These are phyloP conservation scores for Erithacus rubecula DNA, from an alignment of 2,797 vertebrate genomes.

Conservation along the genomic window DNA sequence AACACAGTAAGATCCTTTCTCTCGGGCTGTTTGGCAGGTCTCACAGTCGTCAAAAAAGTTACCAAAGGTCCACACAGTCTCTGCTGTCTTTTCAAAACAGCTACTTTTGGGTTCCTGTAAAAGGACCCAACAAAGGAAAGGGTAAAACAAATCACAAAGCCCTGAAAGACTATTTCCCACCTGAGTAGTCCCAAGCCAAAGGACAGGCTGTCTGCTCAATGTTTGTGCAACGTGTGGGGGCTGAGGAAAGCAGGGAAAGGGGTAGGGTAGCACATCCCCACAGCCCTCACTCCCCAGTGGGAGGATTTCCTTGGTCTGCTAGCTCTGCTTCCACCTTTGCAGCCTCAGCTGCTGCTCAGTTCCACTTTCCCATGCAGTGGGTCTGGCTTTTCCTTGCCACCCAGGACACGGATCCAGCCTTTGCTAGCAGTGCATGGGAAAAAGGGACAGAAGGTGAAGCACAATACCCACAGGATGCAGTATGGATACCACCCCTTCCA, in stretches of 20 bases:
- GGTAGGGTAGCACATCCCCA: background rate
- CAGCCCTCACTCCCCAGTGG: background rate
- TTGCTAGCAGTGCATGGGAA: background rate
- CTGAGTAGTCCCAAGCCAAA: background rate
- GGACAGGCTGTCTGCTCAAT: background rate
- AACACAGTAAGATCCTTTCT: slow-evolving; percentile 78
- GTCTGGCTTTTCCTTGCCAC: background rate
- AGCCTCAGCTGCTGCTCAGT: background rate
- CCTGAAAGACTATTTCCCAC: background rate
- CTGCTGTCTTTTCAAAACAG: slow-evolving; percentile 49
- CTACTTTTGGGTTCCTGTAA: slow-evolving; percentile 43
- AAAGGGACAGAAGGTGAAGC: background rate
- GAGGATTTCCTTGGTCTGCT: background rate
- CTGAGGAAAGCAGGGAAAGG: background rate
- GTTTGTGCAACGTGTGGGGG: background rate
- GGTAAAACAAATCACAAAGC: slow-evolving; percentile 45
- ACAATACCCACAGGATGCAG: background rate
- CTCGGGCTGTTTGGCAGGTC: slow-evolving; percentile 46
- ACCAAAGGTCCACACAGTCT: slow-evolving; percentile 46
- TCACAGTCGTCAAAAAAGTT: slow-evolving; percentile 47
- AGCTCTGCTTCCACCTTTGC: background rate
- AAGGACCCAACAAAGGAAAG: slow-evolving; percentile 42
- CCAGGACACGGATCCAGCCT: background rate
- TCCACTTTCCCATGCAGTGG: background rate
- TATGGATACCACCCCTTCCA: background rate